Base-by-base conservation (phyloP, 1,140 invertebrate genomes). In the Propsilocerus akamusi region DNA sequence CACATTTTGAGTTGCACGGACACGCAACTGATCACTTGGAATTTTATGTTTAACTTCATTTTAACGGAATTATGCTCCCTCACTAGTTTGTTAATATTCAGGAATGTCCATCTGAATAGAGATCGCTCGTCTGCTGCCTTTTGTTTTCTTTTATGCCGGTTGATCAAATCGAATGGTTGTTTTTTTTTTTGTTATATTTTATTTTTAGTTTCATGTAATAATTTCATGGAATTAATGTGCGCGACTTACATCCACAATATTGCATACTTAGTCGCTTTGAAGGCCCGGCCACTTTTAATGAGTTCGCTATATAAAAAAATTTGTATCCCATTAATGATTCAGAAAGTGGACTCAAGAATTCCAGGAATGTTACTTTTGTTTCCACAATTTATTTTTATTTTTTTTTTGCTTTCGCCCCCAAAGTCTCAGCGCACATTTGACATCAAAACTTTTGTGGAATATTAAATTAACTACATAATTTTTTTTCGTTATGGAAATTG, bases 171-270 rank as follows among this genome's bases (percentile, higher is more conserved):
- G 10, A 41, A 41, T 41, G 14, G n/a, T 8, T 17, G 11, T n/a
- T 17, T 37, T n/a, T 37, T 37, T 37, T 37, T n/a, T 37, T 37
- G n/a, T 37, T n/a, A n/a, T n/a, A n/a, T n/a, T n/a, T n/a, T n/a
- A n/a, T n/a, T n/a, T n/a, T 41, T 5, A 6, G 14, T 41, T n/a
- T 41, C 22, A 17, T 41, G 34, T 41, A 41, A 41, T 41, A 41
- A 41, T 41, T 41, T 41, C 34, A 41, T 41, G 34, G 34, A 41
- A 41, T 41, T 41, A 41, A 41, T 41, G 34, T 20, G 34, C 22
- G 17, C 22, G 14, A 37, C 6, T 37, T 41, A 6, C 22, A 20
- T 17, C n/a, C n/a, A n/a, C n/a, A n/a, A n/a, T n/a, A n/a, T n/a
- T n/a, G n/a, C n/a, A n/a, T 12, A n/a, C 11, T 30, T 30, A 30